Percentiles rank a stretch among this genome's conserved stretches.
These are phyloP conservation scores for Eugnorisma glareosa DNA, from an alignment of 2,888 invertebrate genomes.

Conservation along the genomic window DNA sequence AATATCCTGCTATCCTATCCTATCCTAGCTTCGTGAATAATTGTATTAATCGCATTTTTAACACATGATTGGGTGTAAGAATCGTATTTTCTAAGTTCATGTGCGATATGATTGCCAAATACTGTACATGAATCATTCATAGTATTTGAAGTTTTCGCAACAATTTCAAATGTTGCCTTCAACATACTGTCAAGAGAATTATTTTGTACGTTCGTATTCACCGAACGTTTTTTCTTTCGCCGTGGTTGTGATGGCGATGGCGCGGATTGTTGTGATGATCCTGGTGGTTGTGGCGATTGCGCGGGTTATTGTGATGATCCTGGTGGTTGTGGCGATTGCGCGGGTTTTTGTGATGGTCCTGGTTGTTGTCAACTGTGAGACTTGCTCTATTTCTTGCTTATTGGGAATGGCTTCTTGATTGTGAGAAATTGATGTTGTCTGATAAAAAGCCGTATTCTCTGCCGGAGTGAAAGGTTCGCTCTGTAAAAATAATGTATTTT, in stretches of 20 bases:
- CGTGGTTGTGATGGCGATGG: neutral
- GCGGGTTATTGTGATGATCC: no score
- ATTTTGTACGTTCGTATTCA: slow-evolving; percentile 13
- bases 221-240: neutral
- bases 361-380: no score
- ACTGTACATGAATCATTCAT: slow-evolving; percentile 6
- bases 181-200: slow-evolving; percentile 6
- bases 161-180: neutral
- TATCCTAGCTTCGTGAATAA: neutral
- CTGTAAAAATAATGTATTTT: no score
- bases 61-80: slow-evolving; percentile 1
- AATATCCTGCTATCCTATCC: neutral
- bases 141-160: neutral
- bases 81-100: slow-evolving; percentile 2
- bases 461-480: no score
- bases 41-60: neutral
- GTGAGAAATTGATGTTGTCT: no score
- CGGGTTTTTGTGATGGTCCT: no score
- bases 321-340: neutral
- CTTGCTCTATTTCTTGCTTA: no score
- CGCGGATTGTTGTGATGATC: no score
- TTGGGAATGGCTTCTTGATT: no score
- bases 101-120: slow-evolving; percentile 2
- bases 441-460: no score
- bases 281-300: neutral